A percentile compares a stretch with the other conserved stretches of the same genome.
phyloP scores from a whole-genome alignment of 2,113 vertebrate species.

The Poeciliopsis turrubarensis region DNA sequence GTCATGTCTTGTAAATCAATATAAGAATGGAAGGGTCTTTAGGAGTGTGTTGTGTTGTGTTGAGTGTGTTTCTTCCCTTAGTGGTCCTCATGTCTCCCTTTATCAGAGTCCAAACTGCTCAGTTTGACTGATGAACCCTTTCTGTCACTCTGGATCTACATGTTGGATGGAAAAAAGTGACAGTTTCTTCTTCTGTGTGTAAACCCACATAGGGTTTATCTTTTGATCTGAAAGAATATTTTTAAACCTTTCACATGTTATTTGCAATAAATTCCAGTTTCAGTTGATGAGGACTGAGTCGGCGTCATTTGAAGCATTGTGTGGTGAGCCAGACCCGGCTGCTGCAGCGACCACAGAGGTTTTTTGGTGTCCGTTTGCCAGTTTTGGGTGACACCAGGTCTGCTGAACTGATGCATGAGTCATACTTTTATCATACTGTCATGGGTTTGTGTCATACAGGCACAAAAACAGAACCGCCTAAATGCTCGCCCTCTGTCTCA shows the following conservation, averaged over 20 bases:
- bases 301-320: neutral
- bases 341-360: slow-evolving; percentile 13
- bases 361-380: slow-evolving; percentile 1
- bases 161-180: slow-evolving; percentile 7
- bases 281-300: neutral
- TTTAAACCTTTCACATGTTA: slow-evolving; percentile 12
- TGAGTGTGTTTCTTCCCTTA: slow-evolving; percentile 5
- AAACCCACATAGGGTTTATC: slow-evolving; percentile 11
- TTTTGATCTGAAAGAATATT: slow-evolving; percentile 19
- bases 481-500: slow-evolving; percentile 43
- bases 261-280: slow-evolving; percentile 16
- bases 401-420: slow-evolving; percentile 53
- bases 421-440: slow-evolving; percentile 57
- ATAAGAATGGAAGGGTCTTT: neutral
- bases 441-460: slow-evolving; percentile 53
- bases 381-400: slow-evolving; percentile 44
- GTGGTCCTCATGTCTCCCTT: slow-evolving; percentile 11
- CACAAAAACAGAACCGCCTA: slow-evolving; percentile 40
- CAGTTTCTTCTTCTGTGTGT: slow-evolving; percentile 8
- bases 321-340: slow-evolving; percentile 7
- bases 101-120: slow-evolving; percentile 19
- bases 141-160: slow-evolving; percentile 25
- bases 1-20: too few relatives aligned
- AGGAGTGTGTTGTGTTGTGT: neutral
- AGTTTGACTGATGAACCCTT: slow-evolving; percentile 25